These are phyloP conservation scores for Limnephilus marmoratus DNA, from an alignment of 2,888 invertebrate species.

Conservation along the genomic window DNA sequence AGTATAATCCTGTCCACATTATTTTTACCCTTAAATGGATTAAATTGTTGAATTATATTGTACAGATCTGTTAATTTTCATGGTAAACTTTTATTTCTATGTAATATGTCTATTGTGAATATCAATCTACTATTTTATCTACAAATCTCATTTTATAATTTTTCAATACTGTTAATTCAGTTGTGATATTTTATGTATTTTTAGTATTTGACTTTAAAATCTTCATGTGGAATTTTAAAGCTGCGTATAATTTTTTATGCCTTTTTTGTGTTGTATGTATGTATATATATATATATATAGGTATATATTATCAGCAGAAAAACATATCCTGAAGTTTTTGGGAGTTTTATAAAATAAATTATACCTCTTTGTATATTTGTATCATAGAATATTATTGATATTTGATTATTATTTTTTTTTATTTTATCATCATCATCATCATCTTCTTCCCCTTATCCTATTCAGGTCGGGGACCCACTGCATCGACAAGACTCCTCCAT, in stretches of 20 bases:
- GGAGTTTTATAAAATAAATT: background rate
- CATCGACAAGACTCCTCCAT: no score
- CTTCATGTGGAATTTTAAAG: background rate
- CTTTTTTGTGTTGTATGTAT: background rate
- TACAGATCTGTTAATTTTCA: background rate
- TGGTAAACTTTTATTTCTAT: background rate
- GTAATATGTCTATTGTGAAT: background rate
- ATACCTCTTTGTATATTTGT: no score
- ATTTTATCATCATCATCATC: no score
- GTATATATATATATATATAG: no score
- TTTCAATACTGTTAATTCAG: background rate
- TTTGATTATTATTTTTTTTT: no score
- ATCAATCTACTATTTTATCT: background rate
- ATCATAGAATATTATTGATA: no score
- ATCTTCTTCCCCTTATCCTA: no score
- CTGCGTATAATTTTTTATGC: background rate
- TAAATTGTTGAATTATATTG: background rate
- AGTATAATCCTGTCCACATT: background rate
- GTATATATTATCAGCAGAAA: background rate
- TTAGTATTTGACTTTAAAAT: background rate
- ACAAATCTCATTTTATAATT: background rate
- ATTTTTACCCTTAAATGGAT: background rate
- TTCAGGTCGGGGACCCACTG: no score
- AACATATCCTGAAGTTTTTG: background rate
- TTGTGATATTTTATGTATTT: background rate